Base-by-base conservation (phyloP, 2,113 vertebrate species). In the Poeciliopsis occidentalis region DNA sequence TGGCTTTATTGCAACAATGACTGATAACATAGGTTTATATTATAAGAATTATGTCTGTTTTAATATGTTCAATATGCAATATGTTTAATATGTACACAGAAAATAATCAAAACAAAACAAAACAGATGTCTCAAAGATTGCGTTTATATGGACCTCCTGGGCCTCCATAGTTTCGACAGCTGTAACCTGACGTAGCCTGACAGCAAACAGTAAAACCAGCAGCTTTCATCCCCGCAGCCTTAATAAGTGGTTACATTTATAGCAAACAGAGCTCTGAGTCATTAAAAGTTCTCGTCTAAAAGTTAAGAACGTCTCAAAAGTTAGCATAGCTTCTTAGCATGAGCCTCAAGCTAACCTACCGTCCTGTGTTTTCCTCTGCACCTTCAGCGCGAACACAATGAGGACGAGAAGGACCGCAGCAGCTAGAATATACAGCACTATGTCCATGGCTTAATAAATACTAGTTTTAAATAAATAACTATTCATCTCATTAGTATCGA, bases 351-450 rank as follows among this genome's bases (percentile, higher is more conserved):
- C 13, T 78, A 37, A n/a, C 79, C 94, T 71, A 97, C 97, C 95
- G 89, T 92, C 87, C 41, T 88, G 88, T 5, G 91, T 88, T 15
- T 84, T 90, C 34, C 91, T 67, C 0, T 95, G 93, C 17, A 93
- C 34, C 44, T 94, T 95, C 65, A 94, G 74, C 17, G 94, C 92
- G 41, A 97, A 95, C 61, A 94, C 2, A 1, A 98, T 94, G 0
- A 97, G 87, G 0, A 93, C 80, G 0, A 91, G 26, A 4, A 98
- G 92, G 3, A 97, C 27, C 5, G 47, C 88, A 0, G 96, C 96
- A 0, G 89, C 94, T 1, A 76, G 64, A 0, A 94, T 51, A 61
- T 97, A 96, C 64, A 97, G 64, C 13, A 62, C 81, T 0, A 91
- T 30, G 1, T 95, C 95, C 95, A 97, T 96, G 4, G 24, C 1